These are phyloP conservation scores for Burhinus bistriatus DNA, from an alignment of 2,113 vertebrate species.

Conservation along the genomic window DNA sequence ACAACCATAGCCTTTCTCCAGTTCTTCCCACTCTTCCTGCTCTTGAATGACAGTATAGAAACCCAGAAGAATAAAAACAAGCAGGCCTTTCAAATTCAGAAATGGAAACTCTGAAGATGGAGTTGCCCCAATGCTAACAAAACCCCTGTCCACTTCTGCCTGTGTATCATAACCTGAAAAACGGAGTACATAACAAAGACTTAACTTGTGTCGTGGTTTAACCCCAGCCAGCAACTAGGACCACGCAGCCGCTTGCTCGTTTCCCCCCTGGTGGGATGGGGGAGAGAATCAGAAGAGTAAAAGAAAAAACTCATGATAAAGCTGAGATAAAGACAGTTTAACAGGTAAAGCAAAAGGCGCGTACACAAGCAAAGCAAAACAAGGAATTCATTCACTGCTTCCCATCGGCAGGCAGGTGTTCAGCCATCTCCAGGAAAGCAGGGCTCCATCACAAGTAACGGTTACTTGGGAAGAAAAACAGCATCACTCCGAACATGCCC, in stretches of 20 bases:
- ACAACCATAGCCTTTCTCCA: background rate
- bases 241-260: background rate
- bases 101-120: background rate
- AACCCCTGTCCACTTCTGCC: background rate
- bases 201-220: background rate
- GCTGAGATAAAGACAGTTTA: background rate
- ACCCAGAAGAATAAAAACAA: background rate
- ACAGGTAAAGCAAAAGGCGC: background rate
- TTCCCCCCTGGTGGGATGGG: background rate
- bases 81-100: background rate
- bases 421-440: background rate
- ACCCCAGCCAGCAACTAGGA: background rate
- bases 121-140: background rate
- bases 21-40: background rate
- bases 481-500: background rate
- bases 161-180: background rate
- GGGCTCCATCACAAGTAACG: background rate
- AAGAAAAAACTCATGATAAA: background rate
- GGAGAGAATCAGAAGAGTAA: background rate
- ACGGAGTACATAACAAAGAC: fast-evolving
- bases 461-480: background rate
- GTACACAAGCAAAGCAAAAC: background rate
- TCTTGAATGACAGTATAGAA: background rate
- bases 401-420: background rate
- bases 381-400: background rate